Evolutionary conservation across 2,888 invertebrate species (phyloP).

Genomic region (Tipula confusa): DNA sequence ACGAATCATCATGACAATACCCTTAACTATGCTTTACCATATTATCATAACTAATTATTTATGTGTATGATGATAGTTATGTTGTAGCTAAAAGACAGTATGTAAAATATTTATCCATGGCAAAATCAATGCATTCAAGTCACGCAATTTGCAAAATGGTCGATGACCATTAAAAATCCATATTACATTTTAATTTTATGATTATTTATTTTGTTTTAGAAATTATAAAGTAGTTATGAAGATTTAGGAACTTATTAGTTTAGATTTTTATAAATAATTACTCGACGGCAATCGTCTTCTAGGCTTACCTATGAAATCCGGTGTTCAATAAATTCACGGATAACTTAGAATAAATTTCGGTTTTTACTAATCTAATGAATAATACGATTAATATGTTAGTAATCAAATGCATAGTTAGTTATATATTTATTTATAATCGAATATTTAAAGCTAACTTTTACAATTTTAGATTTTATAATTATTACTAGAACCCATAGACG

Average conservation of each 20-base stretch:
- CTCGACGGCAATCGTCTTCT: not conserved
- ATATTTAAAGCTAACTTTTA: not conserved
- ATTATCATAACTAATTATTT: not conserved
- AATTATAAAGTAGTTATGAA: too few species aligned
- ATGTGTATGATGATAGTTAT: not conserved
- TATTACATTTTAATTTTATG: too few species aligned
- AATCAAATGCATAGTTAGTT: not conserved
- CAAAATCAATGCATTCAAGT: not conserved
- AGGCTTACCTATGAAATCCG: not conserved
- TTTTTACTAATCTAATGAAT: not conserved
- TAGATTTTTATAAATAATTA: too few species aligned
- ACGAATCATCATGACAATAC: not conserved
- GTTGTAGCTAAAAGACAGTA: not conserved
- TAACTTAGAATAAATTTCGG: not conserved
- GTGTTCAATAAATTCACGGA: not conserved
- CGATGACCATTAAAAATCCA: not conserved
- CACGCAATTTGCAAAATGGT: not conserved
- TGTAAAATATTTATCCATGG: not conserved
- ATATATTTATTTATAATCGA: not conserved
- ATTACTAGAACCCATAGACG: too few species aligned
- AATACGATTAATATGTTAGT: not conserved
- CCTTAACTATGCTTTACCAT: not conserved
- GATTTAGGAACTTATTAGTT: too few species aligned
- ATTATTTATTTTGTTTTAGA: too few species aligned
- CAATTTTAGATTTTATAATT: not conserved